phyloP scores from a whole-genome alignment of 2,888 invertebrate genomes.

The Silvanus unidentatus region DNA sequence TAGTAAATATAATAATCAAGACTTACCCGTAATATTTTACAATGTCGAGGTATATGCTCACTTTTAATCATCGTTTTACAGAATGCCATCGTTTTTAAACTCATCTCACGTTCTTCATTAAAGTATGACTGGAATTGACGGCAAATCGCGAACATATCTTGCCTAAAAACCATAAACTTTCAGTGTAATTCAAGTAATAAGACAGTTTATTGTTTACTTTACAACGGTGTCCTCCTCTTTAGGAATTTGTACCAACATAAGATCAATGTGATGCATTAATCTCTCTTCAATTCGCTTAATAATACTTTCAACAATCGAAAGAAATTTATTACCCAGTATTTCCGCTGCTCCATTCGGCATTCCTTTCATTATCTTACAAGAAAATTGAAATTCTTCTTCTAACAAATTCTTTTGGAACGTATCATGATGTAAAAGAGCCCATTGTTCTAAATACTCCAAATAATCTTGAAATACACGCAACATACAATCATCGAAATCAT shows the following conservation, averaged over 20 bases:
- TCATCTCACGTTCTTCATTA: slow-evolving; percentile 70
- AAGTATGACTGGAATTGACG: slow-evolving; percentile 76
- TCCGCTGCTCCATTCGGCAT: slow-evolving; percentile 69
- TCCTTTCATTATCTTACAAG: slow-evolving; percentile 69
- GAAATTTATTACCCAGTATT: slow-evolving; percentile 71
- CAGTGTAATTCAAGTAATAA: no score
- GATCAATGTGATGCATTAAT: slow-evolving; percentile 45
- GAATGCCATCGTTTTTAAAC: slow-evolving; percentile 74
- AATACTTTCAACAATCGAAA: slow-evolving; percentile 50
- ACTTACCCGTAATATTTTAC: slow-evolving; percentile 21
- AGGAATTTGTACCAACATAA: slow-evolving; percentile 33
- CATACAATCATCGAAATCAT: slow-evolving; percentile 72
- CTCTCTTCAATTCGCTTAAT: slow-evolving; percentile 48
- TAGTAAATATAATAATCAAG: slow-evolving; percentile 6
- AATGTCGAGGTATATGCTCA: slow-evolving; percentile 15
- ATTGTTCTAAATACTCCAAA: slow-evolving; percentile 77
- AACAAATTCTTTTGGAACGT: slow-evolving; percentile 67
- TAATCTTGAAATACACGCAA: slow-evolving; percentile 58
- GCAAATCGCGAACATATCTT: slow-evolving; percentile 58
- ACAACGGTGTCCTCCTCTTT: slow-evolving; percentile 33
- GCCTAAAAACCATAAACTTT: slow-evolving; percentile 46
- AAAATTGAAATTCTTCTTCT: slow-evolving; percentile 86
- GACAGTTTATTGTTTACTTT: slow-evolving; percentile 34
- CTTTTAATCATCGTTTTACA: slow-evolving; percentile 60
- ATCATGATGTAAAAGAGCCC: slow-evolving; percentile 66